Base-by-base conservation (phyloP, 2,113 vertebrate species). In the Puntigrus tetrazona region DNA sequence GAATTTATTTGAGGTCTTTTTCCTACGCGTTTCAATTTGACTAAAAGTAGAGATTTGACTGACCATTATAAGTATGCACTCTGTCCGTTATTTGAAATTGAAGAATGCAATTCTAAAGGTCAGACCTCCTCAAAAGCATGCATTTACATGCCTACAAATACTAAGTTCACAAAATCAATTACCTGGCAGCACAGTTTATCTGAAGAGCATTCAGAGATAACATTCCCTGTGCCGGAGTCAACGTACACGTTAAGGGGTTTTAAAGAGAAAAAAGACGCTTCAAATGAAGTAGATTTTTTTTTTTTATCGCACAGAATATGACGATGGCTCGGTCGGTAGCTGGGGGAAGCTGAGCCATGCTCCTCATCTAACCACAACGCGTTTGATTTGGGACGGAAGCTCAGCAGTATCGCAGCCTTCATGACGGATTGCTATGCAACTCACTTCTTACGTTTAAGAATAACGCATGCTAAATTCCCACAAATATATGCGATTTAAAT, bases 321-420 rank as follows among this genome's bases (percentile, higher is more conserved):
- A 27, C n/a, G 8, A 38, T 69, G 22, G 3, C 20, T 57, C 75
- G 36, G 36, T 61, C 55, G 7, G 8, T 16, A 61, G 55, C 36
- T 38, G 77, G 16, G 38, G 57, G 20, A 4, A 77, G 31, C 47
- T 59, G 75, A 78, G 75, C 75, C 50, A 38, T 41, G 5, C 3
- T 14, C 6, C 11, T 9, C 22, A 57, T 57, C 20, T 57, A 57
- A 78, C 29, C 75, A 59, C 52, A 78, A 25, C 41, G 36, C n/a
- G 18, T 63, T 29, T 79, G n/a, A 79, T 63, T 79, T 61, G 77
- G 59, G 76, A 59, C 52, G 52, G 31, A 43, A 61, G 55, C 34
- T 20, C 36, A 29, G 25, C 55, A 27, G 76, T 61, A 43, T 20
- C n/a, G 55, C 36, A 29, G 55, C 27, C 55, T 27, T 29, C 4